A percentile compares a stretch with the other conserved stretches of the same genome.
phyloP scores from a whole-genome alignment of 1,140 invertebrate species.

The Leptinotarsa defecta region DNA sequence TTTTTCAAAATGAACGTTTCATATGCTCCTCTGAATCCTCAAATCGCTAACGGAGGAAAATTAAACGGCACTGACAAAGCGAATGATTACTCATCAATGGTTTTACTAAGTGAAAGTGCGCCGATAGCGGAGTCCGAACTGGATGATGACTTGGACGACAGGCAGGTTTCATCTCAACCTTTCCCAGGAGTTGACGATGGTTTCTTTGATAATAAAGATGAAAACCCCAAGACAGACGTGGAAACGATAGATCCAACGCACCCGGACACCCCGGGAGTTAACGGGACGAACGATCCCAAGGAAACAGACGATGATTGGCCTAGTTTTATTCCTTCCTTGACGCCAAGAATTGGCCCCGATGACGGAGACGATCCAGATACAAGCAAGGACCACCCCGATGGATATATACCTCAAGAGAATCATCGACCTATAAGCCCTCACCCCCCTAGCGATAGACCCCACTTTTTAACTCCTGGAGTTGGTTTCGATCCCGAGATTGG shows the following conservation, averaged over 20 bases:
- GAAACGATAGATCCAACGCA: background rate
- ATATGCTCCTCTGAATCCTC: background rate
- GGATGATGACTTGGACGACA: slow-evolving; percentile 3
- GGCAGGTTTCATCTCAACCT: background rate
- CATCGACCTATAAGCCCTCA: background rate
- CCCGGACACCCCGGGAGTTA: background rate
- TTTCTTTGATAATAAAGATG: background rate
- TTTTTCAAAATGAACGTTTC: background rate
- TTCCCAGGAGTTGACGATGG: too few species aligned
- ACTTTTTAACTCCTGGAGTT: slow-evolving; percentile 27
- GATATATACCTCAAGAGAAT: background rate
- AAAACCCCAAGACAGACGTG: background rate
- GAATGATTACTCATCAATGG: background rate
- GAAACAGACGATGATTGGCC: background rate
- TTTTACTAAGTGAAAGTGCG: background rate
- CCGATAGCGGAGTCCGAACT: slow-evolving; percentile 13
- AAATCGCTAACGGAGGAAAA: background rate
- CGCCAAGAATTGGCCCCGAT: slow-evolving; percentile 27
- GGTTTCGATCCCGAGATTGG: slow-evolving; percentile 33
- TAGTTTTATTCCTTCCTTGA: slow-evolving; percentile 17
- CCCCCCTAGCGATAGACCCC: slow-evolving; percentile 24
- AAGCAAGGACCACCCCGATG: background rate
- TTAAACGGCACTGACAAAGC: background rate
- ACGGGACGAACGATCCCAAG: background rate
- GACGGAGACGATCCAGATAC: slow-evolving; percentile 42